Conservation (phyloP, 2,888 invertebrate species). For the Gerris lacustris region DNA sequence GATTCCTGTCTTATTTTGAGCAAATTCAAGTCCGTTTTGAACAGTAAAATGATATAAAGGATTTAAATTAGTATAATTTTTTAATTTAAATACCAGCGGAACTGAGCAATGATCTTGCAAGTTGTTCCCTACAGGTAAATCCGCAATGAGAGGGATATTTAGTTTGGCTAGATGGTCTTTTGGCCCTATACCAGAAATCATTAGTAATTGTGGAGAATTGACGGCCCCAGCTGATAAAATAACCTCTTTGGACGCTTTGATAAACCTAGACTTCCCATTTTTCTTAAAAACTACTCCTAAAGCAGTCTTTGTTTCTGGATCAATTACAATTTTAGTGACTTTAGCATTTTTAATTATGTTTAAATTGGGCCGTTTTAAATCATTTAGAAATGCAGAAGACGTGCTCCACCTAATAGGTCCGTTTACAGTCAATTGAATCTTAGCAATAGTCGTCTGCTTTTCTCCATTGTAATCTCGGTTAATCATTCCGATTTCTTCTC, state of each 20-base stretch:
- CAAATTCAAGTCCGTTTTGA: constrained; percentile 10
- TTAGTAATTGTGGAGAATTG: constrained; percentile 24
- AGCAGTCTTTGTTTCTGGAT: constrained; percentile 15
- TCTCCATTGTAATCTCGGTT: constrained; percentile 20
- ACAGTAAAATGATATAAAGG: constrained; percentile 6
- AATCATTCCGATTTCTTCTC: constrained; percentile 16
- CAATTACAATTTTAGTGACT: constrained; percentile 21
- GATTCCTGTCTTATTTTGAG: constrained; percentile 8
- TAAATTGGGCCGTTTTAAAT: constrained; percentile 21
- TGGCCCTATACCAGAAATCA: constrained; percentile 27
- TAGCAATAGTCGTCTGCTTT: constrained; percentile 14
- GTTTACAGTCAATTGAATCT: constrained; percentile 13
- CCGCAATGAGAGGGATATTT: constrained; percentile 10
- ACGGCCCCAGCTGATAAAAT: constrained; percentile 25
- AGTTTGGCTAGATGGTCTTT: constrained; percentile 7
- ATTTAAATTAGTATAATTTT: constrained; percentile 2
- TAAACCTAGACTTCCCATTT: constrained; percentile 5
- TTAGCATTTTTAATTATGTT: constrained; percentile 20
- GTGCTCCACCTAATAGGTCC: constrained; percentile 22
- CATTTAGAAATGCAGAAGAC: constrained; percentile 21
- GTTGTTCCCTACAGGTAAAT: constrained; percentile 16
- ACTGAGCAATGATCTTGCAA: constrained; percentile 17
- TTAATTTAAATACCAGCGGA: constrained; percentile 11
- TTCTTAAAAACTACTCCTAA: constrained; percentile 20
- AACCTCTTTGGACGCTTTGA: constrained; percentile 22